Evolutionary conservation across 2,888 invertebrate genomes (phyloP).

Genomic region (Plagodis dolabraria): DNA sequence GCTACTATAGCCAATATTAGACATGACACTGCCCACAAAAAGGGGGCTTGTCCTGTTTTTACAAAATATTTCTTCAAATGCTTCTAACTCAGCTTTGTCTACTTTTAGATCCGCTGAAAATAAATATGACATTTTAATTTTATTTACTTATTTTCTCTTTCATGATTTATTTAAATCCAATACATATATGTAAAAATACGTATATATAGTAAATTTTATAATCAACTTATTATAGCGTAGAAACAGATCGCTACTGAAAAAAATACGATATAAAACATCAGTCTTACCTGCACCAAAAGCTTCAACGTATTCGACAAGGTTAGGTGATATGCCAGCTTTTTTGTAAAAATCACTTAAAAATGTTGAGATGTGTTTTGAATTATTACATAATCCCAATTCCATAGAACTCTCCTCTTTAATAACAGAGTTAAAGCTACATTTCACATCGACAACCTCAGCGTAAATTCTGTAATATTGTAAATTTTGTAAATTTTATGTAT

Average conservation of each 20-base stretch:
- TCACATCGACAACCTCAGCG: slow-evolving; percentile 47
- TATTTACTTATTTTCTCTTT: no score
- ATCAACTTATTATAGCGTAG: no score
- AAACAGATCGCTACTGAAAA: not conserved
- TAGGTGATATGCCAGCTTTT: slow-evolving; percentile 84
- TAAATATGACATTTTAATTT: no score
- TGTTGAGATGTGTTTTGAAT: slow-evolving; percentile 37
- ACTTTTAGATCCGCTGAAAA: slow-evolving; percentile 70
- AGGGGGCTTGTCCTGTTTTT: slow-evolving; percentile 80
- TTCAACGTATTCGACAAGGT: slow-evolving; percentile 86
- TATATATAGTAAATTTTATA: no score
- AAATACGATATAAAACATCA: not conserved
- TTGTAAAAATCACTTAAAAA: slow-evolving; percentile 72
- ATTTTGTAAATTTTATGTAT: no score
- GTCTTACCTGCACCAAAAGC: slow-evolving; percentile 86
- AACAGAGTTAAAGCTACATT: slow-evolving; percentile 41
- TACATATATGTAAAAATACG: no score
- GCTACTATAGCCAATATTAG: slow-evolving; percentile 62
- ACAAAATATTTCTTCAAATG: slow-evolving; percentile 84
- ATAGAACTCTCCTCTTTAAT: slow-evolving; percentile 35
- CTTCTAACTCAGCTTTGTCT: slow-evolving; percentile 87
- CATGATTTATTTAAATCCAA: no score
- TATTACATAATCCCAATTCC: slow-evolving; percentile 45
- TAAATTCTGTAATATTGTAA: slow-evolving; percentile 46
- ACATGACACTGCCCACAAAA: slow-evolving; percentile 73